These are phyloP conservation scores for Bombus superbus DNA, from an alignment of 1,140 invertebrate genomes.

Conservation along the genomic window DNA sequence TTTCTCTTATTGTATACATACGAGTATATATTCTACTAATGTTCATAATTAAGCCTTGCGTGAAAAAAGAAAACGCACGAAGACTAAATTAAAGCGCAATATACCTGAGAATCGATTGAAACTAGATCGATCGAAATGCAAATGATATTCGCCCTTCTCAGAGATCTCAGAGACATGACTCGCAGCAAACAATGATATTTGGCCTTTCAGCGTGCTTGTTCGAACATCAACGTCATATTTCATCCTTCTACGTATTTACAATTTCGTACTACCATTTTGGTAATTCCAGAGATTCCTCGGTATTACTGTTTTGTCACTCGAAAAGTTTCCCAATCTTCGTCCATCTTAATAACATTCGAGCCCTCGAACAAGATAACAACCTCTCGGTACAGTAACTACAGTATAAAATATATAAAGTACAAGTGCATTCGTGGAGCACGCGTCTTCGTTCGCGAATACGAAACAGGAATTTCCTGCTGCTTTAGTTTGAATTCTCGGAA, in stretches of 20 bases:
- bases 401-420: background rate
- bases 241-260: background rate
- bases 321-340: slow-evolving; percentile 20
- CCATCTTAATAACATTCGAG: background rate
- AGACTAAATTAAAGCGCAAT: background rate
- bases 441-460: no score
- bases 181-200: background rate
- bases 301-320: background rate
- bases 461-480: background rate
- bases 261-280: background rate
- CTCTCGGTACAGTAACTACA: background rate
- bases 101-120: background rate
- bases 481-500: background rate
- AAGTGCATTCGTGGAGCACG: background rate
- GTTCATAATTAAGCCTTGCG: background rate
- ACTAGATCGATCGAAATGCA: background rate
- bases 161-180: background rate
- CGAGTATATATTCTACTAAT: no score
- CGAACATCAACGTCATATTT: background rate
- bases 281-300: no score
- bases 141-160: background rate
- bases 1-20: no score
- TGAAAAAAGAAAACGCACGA: background rate
- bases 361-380: background rate
- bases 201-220: background rate